phyloP scores from a whole-genome alignment of 2,797 vertebrate genomes.

The Tauraco hartlaubi region DNA sequence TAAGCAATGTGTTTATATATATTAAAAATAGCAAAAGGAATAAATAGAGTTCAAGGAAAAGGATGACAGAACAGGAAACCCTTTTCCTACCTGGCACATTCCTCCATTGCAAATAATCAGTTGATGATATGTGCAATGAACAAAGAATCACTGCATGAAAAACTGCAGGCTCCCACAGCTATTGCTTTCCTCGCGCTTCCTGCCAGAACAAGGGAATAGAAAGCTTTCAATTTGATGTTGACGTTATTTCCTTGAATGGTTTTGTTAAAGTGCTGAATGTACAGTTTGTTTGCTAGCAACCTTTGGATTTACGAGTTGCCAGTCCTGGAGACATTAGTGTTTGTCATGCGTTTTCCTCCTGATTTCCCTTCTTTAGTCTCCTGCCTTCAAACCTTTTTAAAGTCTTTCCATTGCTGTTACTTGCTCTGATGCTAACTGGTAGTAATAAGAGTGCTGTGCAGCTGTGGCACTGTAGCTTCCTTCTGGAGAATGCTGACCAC shows the following conservation, averaged over 20 bases:
- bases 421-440: conserved; percentile 30
- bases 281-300: conserved; percentile 57
- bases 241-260: conserved; percentile 60
- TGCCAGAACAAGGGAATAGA: conserved; percentile 52
- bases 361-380: conserved; percentile 47
- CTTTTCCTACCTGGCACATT: neutral
- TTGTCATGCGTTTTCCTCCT: conserved; percentile 65
- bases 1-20: neutral
- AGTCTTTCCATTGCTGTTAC: conserved; percentile 23
- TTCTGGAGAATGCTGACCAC: conserved; percentile 60
- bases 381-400: conserved; percentile 60
- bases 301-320: conserved; percentile 66
- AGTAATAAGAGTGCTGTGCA: conserved; percentile 49
- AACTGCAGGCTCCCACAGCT: conserved; percentile 38
- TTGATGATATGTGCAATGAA: conserved; percentile 16
- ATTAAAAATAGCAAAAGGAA: neutral
- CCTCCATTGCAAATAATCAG: neutral
- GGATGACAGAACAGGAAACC: neutral
- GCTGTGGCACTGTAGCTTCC: conserved; percentile 27
- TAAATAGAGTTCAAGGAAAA: neutral
- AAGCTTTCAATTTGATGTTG: conserved; percentile 58
- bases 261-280: conserved; percentile 60
- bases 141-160: conserved; percentile 39
- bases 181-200: conserved; percentile 20
- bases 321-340: conserved; percentile 38